Evolutionary conservation across 2,113 vertebrate species (phyloP).

Genomic region (Psephotus haematonotus): DNA sequence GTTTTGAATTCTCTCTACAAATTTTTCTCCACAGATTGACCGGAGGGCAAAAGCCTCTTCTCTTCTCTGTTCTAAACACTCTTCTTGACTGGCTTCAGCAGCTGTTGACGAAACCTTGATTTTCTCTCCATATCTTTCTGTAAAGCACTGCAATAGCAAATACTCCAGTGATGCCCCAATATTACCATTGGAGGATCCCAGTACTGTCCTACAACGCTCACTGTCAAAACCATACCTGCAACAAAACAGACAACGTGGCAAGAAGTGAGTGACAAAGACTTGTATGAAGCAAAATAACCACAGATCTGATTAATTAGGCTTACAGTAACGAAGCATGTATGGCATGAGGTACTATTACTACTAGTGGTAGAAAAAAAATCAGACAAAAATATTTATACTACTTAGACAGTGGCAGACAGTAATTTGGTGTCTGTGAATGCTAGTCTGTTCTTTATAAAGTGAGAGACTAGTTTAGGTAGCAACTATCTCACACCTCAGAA

Average conservation of each 20-base stretch:
- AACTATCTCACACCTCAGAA: background rate
- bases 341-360: background rate
- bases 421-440: background rate
- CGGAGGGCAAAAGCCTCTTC: slow-evolving; percentile 89
- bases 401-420: background rate
- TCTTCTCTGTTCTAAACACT: slow-evolving; percentile 85
- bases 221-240: slow-evolving; percentile 90
- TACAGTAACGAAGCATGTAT: background rate
- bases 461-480: background rate
- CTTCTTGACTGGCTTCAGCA: slow-evolving; percentile 68
- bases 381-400: background rate
- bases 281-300: background rate
- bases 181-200: slow-evolving; percentile 84
- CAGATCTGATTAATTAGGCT: background rate
- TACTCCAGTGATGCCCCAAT: slow-evolving; percentile 88
- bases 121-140: slow-evolving; percentile 81
- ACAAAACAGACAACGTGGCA: background rate
- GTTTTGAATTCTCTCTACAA: slow-evolving; percentile 88
- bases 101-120: slow-evolving; percentile 69
- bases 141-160: slow-evolving; percentile 86
- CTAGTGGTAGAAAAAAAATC: background rate
- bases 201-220: slow-evolving; percentile 80
- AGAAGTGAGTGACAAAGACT: background rate
- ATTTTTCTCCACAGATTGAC: slow-evolving; percentile 94
- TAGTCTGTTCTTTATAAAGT: background rate